Base-by-base conservation (phyloP, 2,113 vertebrate species). In the Uria lomvia region DNA sequence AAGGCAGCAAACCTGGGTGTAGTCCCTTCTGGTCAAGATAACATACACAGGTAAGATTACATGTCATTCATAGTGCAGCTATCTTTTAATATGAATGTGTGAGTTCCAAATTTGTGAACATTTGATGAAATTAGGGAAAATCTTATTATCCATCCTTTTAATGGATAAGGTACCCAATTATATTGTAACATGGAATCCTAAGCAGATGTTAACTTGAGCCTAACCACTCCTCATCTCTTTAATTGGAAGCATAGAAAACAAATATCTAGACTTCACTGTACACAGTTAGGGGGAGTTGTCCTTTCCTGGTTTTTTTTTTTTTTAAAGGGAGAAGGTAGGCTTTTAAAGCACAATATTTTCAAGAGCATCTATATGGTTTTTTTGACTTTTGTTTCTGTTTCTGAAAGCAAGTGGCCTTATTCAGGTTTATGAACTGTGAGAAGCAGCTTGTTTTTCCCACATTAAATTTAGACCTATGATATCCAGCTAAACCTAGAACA, bases 1-100 rank as follows among this genome's bases (percentile, higher is more conserved):
- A 98, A 98, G 4, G 98, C 98, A 71, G 99, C 99, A 96, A 99
- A 99, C 55, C 60, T 99, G 19, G 98, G 99, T 21, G 97, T 98
- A 74, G 98, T 99, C 55, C 97, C 99, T 74, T 99, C 99, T 62
- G 97, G 98, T 96, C 97, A 99, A 78, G 98, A 98, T 95, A 97
- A 96, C 90, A 32, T 99, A 63, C 97, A 98, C 98, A 99, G 99
- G 99, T 99, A 96, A 98, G 95, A 83, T 75, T 71, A 24, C 14
- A 27, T 43, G 29, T 83, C 43, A 23, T 55, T 96, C 42, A 7
- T 52, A 47, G 38, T n/a, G 24, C 3, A 2, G 68, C 11, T 11
- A 3, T 68, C 22, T 82, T 90, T 47, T 82, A 68, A 19, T 75
- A 78, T 17, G 2, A 65, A 68, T 75, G 63, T 49, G 0, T 78